Evolutionary conservation across 1,140 invertebrate genomes (phyloP), one percentile per base, ranked within the genome.

Genomic region (Nymphalis io): DNA sequence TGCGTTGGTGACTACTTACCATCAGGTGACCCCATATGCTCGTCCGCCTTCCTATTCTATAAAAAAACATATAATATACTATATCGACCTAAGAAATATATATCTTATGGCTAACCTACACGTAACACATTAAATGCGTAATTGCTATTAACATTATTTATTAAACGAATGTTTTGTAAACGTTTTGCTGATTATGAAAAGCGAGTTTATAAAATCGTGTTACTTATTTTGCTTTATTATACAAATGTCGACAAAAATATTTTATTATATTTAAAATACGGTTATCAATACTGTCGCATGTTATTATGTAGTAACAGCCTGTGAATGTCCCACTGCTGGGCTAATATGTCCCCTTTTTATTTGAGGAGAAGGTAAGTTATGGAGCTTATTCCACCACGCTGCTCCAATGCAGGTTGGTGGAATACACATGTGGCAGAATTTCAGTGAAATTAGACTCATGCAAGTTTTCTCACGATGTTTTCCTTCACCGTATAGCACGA

Each of bases 131-230:
- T 27, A 27, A n/a, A 55, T 13, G 21, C 12, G 12, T 55, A 55
- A 55, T 27, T 55, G 23, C 51, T 6, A 15, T 55, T 23, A 55
- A 55, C 15, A 55, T 18, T 55, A 55, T 55, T 55, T 55, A 55
- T 27, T 55, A 20, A 51, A 51, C 20, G 18, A 51, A 51, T 18
- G 18, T 11, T 11, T 20, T 21, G 44, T 20, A 51, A 11, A 20
- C 20, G 20, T 51, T 51, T 4, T 55, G 51, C 21, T 23, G 21
- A 55, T n/a, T 33, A 55, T 33, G 10, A 4, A 15, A 55, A 27
- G 21, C 51, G 21, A 55, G 20, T 11, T 55, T 27, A 23, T 23
- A 13, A 27, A 55, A 48, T 18, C 46, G 46, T 10, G 8, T 20
- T 18, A 3, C 4, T 16, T 11, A 11, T 18, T 46, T 20, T 18